A percentile compares a stretch with the other conserved stretches of the same genome.
phyloP scores from a whole-genome alignment of 1,140 invertebrate species.

The Leucophenga varia region DNA sequence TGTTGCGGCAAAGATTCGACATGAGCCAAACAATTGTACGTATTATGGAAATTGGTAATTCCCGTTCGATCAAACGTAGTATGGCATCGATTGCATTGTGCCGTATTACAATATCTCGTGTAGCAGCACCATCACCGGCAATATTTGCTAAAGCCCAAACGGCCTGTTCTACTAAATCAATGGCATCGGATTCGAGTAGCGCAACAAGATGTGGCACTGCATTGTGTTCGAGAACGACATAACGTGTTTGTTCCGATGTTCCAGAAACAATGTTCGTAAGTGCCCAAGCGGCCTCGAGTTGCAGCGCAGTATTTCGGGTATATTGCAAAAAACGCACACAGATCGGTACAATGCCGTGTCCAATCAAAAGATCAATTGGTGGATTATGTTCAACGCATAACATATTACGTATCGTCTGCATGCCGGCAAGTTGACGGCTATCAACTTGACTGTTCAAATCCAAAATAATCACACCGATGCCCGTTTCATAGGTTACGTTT shows the following conservation, averaged over 20 bases:
- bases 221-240: constrained; percentile 88
- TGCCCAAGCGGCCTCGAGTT: constrained; percentile 96
- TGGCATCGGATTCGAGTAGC: constrained; percentile 71
- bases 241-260: constrained; percentile 83
- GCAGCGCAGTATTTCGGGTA: constrained; percentile 76
- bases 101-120: constrained; percentile 85
- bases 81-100: constrained; percentile 58
- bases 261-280: constrained; percentile 95
- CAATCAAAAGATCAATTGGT: constrained; percentile 94
- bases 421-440: constrained; percentile 79
- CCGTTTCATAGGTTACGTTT: constrained; percentile 57
- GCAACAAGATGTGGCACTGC: constrained; percentile 87
- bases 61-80: neutral
- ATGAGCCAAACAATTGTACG: constrained; percentile 94
- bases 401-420: constrained; percentile 90
- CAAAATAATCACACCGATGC: constrained; percentile 75
- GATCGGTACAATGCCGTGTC: constrained; percentile 88
- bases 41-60: neutral
- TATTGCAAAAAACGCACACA: constrained; percentile 91
- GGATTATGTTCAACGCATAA: constrained; percentile 92
- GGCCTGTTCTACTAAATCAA: constrained; percentile 91
- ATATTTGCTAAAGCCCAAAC: constrained; percentile 91
- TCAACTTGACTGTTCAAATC: constrained; percentile 81
- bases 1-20: constrained; percentile 91
- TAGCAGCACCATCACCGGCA: constrained; percentile 89